Base-by-base conservation (phyloP, 2,797 vertebrate genomes). In the Chelonia mydas region DNA sequence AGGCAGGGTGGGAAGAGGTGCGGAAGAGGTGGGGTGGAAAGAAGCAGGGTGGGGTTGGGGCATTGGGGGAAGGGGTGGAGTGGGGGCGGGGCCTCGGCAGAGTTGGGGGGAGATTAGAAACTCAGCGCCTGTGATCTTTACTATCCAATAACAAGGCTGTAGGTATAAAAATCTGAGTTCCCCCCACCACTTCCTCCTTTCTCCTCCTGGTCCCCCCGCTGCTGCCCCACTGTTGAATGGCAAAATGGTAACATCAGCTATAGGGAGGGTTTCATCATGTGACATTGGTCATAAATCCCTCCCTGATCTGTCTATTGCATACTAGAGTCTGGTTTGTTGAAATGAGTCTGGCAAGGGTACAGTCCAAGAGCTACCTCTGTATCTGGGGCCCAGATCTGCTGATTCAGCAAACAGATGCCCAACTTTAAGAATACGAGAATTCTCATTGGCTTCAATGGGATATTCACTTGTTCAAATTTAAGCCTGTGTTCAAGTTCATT, bases 361-460 rank as follows among this genome's bases (percentile, higher is more conserved):
- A 0, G 6, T 23, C 65, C 27, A 0, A 0, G 0, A 5, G 57
- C 11, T 25, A 15, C 77, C 21, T 77, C 54, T 87, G 65, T 54
- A 5, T 33, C 79, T 13, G 3, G 10, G 49, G 50, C 41, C 79
- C 50, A 5, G 0, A 0, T 53, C 27, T 76, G 11, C 41, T 27
- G 25, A 25, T n/a, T 25, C 61, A 81, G 68, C 61, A 53, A 11
- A 10, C 3, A 47, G 6, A 1, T 1, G 68, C 81, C 9, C 78
- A 7, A 57, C 50, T 77, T 72, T 55, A 27, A 68, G 33, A 21
- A 53, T 50, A 2, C 7, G 47, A 82, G 74, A 82, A 57, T 61
- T 31, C 55, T 31, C n/a, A 68, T 11, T 68, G n/a, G 17, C 19
- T n/a, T 65, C 1, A 0, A 3, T 25, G 33, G 21, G 17, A 57